phyloP scores from a whole-genome alignment of 2,888 invertebrate species.

The Tiliacea citrago region DNA sequence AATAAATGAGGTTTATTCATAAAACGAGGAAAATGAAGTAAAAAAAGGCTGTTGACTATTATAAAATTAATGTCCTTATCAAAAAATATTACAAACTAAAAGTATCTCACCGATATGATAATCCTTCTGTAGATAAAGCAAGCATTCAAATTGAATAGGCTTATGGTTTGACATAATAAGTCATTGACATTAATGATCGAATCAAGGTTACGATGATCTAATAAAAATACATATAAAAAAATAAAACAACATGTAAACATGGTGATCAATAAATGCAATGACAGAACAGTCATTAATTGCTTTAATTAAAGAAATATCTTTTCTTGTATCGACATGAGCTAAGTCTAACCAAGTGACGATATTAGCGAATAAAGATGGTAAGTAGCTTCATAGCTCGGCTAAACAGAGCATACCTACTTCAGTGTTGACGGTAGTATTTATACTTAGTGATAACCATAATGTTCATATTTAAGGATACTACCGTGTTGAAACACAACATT shows the following conservation, averaged over 20 bases:
- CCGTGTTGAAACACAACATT: no score
- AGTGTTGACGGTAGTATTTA: background rate
- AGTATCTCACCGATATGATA: slow-evolving; percentile 18
- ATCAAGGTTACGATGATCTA: slow-evolving; percentile 36
- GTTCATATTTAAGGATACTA: background rate
- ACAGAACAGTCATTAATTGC: background rate
- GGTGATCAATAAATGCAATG: background rate
- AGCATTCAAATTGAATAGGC: slow-evolving; percentile 14
- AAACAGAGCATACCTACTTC: background rate
- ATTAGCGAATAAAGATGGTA: background rate
- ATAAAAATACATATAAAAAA: background rate
- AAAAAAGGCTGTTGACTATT: background rate
- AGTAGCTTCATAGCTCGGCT: background rate
- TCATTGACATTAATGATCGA: slow-evolving; percentile 21
- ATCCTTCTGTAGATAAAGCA: slow-evolving; percentile 27
- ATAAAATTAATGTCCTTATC: slow-evolving; percentile 13
- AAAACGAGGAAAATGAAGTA: slow-evolving; percentile 21
- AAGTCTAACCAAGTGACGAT: background rate
- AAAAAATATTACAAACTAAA: slow-evolving; percentile 13
- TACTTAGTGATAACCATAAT: background rate
- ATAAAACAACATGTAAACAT: slow-evolving; percentile 13
- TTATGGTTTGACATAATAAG: background rate
- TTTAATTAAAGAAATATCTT: background rate
- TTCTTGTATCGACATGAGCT: background rate
- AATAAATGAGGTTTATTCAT: no score